Percentiles rank a stretch among this genome's conserved stretches.
Evolutionary conservation across 1,140 invertebrate genomes (phyloP).

Genomic region (Cryptotermes secundus): DNA sequence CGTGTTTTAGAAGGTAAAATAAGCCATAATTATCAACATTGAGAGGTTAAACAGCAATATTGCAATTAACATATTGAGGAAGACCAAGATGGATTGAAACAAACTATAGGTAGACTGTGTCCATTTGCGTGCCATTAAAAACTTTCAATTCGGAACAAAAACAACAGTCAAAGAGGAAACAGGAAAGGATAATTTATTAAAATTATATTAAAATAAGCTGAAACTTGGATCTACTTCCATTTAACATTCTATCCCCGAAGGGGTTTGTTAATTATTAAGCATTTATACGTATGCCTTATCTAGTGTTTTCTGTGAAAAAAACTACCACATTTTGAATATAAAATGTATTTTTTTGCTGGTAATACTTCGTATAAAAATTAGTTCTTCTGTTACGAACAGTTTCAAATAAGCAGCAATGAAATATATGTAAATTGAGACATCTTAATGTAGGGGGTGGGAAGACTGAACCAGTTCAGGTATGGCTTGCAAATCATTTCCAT

Average conservation of each 20-base stretch:
- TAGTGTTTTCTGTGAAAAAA: not conserved
- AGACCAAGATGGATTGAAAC: not conserved
- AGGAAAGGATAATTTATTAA: not conserved
- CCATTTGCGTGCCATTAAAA: not conserved
- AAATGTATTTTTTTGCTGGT: not conserved
- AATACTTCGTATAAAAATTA: not conserved
- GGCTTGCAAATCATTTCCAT: not conserved
- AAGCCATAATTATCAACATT: no score
- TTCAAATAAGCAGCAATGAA: not conserved
- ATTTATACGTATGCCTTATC: not conserved
- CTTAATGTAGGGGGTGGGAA: not conserved
- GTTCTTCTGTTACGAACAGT: not conserved
- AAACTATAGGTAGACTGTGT: not conserved
- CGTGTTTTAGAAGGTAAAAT: no score
- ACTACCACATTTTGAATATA: not conserved
- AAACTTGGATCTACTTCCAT: not conserved
- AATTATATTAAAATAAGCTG: slow-evolving; percentile 1
- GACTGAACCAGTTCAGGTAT: not conserved
- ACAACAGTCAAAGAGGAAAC: not conserved
- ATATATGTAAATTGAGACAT: not conserved
- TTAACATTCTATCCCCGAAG: not conserved
- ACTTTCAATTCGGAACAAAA: not conserved
- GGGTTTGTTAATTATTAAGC: slow-evolving; percentile 1
- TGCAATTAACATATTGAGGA: no score
- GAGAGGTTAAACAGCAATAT: no score